A percentile compares a stretch with the other conserved stretches of the same genome.
Evolutionary conservation across 2,888 invertebrate species (phyloP).

Genomic region (Bembecia ichneumoniformis): DNA sequence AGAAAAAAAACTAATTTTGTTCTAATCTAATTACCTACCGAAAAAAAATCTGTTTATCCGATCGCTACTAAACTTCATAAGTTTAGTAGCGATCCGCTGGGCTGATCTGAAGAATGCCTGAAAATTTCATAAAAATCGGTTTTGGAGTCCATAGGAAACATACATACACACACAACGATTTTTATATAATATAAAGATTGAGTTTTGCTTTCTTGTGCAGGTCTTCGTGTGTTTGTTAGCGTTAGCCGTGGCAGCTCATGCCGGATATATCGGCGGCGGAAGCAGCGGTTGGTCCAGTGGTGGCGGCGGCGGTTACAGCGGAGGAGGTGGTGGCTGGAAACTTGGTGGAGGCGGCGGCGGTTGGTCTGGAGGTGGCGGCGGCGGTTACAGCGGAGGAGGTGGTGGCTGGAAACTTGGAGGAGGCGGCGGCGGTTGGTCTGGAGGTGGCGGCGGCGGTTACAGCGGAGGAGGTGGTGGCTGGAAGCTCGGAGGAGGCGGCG

Average conservation of each 20-base stretch:
- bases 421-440: slow-evolving; percentile 26
- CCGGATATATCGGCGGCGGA: slow-evolving; percentile 47
- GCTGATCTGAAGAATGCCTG: no score
- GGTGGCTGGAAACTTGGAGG: slow-evolving; percentile 29
- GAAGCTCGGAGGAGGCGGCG: slow-evolving; percentile 27
- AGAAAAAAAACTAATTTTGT: no score
- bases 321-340: slow-evolving; percentile 23
- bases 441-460: slow-evolving; percentile 16
- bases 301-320: slow-evolving; percentile 2
- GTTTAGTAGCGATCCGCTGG: no score
- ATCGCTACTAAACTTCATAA: no score
- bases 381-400: slow-evolving; percentile 19
- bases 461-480: slow-evolving; percentile 29
- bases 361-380: slow-evolving; percentile 17
- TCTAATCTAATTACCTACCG: no score
- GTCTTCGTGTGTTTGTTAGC: slow-evolving; percentile 61
- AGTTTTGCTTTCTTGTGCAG: slow-evolving; percentile 19
- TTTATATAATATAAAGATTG: not conserved
- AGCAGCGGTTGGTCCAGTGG: slow-evolving; percentile 4
- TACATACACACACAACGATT: no score
- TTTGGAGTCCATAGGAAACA: no score
- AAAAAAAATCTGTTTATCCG: no score
- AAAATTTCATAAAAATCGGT: no score
- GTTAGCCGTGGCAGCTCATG: slow-evolving; percentile 44
- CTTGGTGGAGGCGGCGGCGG: slow-evolving; percentile 25